phyloP scores from a whole-genome alignment of 2,888 invertebrate genomes.

The Ctena decussata region DNA sequence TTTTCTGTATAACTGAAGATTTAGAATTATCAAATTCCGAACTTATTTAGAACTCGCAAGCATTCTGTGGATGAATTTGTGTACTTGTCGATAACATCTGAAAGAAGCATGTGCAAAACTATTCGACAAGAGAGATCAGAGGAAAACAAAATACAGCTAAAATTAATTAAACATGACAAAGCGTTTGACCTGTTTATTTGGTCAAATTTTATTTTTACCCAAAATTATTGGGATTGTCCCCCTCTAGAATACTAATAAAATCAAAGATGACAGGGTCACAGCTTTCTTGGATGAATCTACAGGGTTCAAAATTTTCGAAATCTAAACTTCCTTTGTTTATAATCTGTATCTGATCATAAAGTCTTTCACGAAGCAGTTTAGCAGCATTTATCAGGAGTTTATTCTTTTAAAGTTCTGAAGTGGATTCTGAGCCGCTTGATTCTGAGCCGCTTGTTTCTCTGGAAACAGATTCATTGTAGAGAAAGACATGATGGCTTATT shows the following conservation, averaged over 20 bases:
- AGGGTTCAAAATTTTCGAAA: background rate
- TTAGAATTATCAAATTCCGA: no score
- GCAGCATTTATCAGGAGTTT: background rate
- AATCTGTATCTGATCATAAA: background rate
- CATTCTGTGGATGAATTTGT: no score
- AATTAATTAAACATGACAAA: background rate
- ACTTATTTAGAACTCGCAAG: no score
- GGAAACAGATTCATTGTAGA: background rate
- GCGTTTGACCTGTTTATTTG: background rate
- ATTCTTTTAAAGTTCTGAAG: background rate
- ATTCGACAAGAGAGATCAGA: background rate
- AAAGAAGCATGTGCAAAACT: background rate
- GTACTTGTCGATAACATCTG: no score
- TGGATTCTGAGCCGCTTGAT: background rate
- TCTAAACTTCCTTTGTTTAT: background rate
- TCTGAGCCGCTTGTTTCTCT: background rate
- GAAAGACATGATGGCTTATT: background rate
- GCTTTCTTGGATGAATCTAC: background rate
- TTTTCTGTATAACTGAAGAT: background rate
- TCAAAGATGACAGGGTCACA: background rate
- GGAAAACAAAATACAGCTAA: no score
- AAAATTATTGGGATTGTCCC: background rate
- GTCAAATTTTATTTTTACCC: background rate
- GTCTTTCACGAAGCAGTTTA: background rate
- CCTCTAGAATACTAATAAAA: background rate